phyloP scores from a whole-genome alignment of 2,888 invertebrate species.

The Spodoptera exigua region DNA sequence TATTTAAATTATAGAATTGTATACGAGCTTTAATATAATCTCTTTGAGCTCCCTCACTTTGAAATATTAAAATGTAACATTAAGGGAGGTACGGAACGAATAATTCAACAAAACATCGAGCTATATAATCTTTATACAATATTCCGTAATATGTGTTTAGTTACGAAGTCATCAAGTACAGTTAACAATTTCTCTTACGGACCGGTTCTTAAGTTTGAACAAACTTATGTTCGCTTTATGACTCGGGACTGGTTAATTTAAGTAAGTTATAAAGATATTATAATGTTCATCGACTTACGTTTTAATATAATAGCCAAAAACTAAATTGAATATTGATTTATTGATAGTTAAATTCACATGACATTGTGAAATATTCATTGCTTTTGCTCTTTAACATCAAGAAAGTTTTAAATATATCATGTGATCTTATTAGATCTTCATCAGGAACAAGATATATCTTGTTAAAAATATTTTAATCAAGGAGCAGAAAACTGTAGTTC shows the following conservation, averaged over 20 bases:
- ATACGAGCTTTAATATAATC: conserved; percentile 4
- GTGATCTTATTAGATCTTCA: too few species aligned
- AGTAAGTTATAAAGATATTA: conserved; percentile 65
- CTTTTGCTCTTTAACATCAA: too few species aligned
- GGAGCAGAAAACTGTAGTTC: neutral
- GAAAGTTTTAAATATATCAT: too few species aligned
- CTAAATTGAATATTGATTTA: conserved; percentile 23
- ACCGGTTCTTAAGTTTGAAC: conserved; percentile 83
- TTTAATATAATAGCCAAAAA: conserved; percentile 24
- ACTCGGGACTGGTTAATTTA: conserved; percentile 71
- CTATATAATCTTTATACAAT: conserved; percentile 53
- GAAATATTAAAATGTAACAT: conserved; percentile 10
- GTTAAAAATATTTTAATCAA: conserved; percentile 7
- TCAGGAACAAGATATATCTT: too few species aligned
- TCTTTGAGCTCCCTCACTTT: conserved; percentile 8
- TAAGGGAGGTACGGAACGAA: conserved; percentile 18
- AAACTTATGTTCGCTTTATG: conserved; percentile 79
- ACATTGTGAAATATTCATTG: too few species aligned
- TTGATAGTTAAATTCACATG: neutral
- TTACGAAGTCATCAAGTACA: conserved; percentile 84
- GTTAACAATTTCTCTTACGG: conserved; percentile 84
- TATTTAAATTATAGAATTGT: conserved; percentile 14
- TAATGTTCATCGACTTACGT: conserved; percentile 57
- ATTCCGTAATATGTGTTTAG: conserved; percentile 78
- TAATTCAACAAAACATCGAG: conserved; percentile 34